Percentiles rank a stretch among this genome's conserved stretches.
phyloP scores from a whole-genome alignment of 2,888 invertebrate genomes.

The Torymus aiolomorphi region DNA sequence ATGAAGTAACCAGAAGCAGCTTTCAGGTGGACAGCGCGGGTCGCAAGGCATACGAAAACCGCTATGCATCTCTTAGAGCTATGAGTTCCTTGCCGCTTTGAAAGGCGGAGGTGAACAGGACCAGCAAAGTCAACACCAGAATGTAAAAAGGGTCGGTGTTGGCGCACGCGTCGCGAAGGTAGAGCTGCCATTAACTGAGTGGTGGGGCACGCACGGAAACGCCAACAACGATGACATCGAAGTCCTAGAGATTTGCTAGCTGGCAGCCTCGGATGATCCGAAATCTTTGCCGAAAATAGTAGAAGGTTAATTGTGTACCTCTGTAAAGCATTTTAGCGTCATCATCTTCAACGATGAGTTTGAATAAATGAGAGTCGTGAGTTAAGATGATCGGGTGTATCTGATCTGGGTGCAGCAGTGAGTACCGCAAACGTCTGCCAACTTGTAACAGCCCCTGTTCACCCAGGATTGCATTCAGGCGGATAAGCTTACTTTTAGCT shows the following conservation, averaged over 20 bases:
- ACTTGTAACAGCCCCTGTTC: too few relatives aligned
- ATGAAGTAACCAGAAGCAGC: slow-evolving; percentile 58
- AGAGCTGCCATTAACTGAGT: slow-evolving; percentile 64
- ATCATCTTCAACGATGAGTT: slow-evolving; percentile 52
- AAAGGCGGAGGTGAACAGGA: slow-evolving; percentile 21
- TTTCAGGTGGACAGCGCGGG: slow-evolving; percentile 61
- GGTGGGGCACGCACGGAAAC: slow-evolving; percentile 24
- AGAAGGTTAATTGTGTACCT: slow-evolving; percentile 55
- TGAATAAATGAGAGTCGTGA: slow-evolving; percentile 24
- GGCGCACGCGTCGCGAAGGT: slow-evolving; percentile 59
- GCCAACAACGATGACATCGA: slow-evolving; percentile 54
- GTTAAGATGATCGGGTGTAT: slow-evolving; percentile 56
- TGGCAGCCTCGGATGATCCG: slow-evolving; percentile 8
- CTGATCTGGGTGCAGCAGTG: too few relatives aligned
- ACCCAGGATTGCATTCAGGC: too few relatives aligned
- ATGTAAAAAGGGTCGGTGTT: slow-evolving; percentile 58
- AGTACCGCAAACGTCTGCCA: too few relatives aligned
- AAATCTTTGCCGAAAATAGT: neutral
- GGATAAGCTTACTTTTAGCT: too few relatives aligned
- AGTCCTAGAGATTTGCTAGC: slow-evolving; percentile 22
- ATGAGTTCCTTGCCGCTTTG: slow-evolving; percentile 35
- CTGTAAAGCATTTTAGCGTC: slow-evolving; percentile 56
- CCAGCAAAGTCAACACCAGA: slow-evolving; percentile 62
- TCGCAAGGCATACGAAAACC: slow-evolving; percentile 60
- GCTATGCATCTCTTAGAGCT: slow-evolving; percentile 58